Conservation (phyloP, 1,140 invertebrate species). For the Procambarus clarkii region DNA sequence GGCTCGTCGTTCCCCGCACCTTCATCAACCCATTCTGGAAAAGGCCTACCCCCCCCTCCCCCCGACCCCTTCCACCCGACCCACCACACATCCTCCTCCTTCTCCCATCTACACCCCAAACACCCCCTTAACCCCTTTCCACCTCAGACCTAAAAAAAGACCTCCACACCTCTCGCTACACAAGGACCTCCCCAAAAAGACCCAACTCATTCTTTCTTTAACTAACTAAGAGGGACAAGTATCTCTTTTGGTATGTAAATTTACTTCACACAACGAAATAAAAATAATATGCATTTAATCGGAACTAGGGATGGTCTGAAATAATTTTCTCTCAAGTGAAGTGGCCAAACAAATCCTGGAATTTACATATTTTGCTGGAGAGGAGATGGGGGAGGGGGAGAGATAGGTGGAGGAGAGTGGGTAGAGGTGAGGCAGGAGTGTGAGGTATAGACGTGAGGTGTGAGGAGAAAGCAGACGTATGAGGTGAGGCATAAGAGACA, state of each 20-base stretch:
- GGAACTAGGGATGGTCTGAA: conserved; percentile 63
- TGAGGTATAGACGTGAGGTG: not conserved
- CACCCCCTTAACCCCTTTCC: too few relatives aligned
- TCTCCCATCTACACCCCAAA: too few relatives aligned
- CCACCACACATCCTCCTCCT: too few relatives aligned
- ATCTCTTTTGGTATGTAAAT: conserved; percentile 69
- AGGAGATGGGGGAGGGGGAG: conserved; percentile 27
- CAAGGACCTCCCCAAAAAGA: conserved; percentile 25
- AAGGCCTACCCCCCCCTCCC: not conserved
- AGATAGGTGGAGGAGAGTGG: not conserved
- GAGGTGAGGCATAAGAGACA: not conserved
- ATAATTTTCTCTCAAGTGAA: conserved; percentile 61
- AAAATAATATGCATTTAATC: conserved; percentile 69
- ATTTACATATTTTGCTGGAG: conserved; percentile 63
- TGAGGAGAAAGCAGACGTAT: not conserved
- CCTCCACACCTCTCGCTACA: not conserved
- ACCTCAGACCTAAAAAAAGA: too few relatives aligned
- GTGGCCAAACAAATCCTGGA: conserved; percentile 58
- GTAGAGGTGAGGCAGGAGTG: not conserved
- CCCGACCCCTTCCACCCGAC: not conserved
- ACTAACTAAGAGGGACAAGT: conserved; percentile 68
- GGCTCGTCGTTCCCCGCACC: not conserved
- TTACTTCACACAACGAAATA: conserved; percentile 61
- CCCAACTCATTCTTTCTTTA: conserved; percentile 57
- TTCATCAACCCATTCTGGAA: conserved; percentile 38